Evolutionary conservation across 2,113 vertebrate genomes (phyloP).

Genomic region (Engystomops pustulosus): DNA sequence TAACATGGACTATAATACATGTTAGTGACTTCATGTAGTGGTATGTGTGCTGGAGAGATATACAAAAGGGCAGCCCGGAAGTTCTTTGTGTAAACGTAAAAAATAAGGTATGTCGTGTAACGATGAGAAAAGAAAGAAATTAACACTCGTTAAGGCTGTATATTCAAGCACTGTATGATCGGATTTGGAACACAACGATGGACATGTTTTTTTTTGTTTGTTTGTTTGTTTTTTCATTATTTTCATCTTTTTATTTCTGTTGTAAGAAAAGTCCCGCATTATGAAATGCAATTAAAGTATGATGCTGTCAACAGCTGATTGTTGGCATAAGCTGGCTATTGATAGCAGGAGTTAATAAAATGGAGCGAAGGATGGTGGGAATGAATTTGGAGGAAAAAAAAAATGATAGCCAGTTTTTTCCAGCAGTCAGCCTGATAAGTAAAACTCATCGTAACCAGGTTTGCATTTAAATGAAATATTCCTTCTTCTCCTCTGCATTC

Average conservation of each 20-base stretch:
- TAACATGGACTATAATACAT: constrained; percentile 43
- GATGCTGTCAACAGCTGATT: constrained; percentile 77
- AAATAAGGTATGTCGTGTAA: constrained; percentile 65
- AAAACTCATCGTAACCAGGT: constrained; percentile 76
- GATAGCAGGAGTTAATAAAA: constrained; percentile 79
- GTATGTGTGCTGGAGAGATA: constrained; percentile 67
- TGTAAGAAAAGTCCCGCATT: constrained; percentile 83
- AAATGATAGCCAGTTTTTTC: constrained; percentile 82
- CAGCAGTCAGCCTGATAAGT: constrained; percentile 80
- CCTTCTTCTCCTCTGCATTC: constrained; percentile 98
- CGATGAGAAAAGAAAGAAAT: constrained; percentile 67
- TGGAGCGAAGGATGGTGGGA: constrained; percentile 75
- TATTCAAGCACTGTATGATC: constrained; percentile 97
- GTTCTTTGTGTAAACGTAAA: constrained; percentile 67
- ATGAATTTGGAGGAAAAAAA: constrained; percentile 70
- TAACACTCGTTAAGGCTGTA: constrained; percentile 85
- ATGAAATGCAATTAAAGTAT: constrained; percentile 78
- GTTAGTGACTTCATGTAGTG: constrained; percentile 72
- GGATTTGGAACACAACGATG: constrained; percentile 84
- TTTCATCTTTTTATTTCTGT: constrained; percentile 73
- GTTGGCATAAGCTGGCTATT: constrained; percentile 82
- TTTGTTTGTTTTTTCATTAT: constrained; percentile 14
- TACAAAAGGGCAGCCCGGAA: constrained; percentile 60
- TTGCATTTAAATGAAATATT: constrained; percentile 98
- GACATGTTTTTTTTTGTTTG: constrained; percentile 57